Conservation (phyloP, 2,113 vertebrate species). For the Channa maculata region DNA sequence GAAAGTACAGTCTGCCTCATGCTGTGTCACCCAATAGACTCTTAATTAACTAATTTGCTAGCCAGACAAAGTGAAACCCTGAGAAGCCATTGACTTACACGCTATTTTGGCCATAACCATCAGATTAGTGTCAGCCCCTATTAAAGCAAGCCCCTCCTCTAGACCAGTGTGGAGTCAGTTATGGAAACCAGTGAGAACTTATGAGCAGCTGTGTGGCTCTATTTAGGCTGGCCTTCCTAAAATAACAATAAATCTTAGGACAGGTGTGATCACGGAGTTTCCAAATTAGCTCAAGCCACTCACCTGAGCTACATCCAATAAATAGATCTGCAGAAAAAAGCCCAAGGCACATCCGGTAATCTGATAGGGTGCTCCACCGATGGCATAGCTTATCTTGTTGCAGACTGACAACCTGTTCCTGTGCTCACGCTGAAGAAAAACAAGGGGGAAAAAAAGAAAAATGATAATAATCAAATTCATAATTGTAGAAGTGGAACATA, state of each 20-base stretch:
- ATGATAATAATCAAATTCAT: not conserved
- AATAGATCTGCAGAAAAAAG: slow-evolving; percentile 97
- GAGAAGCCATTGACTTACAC: slow-evolving; percentile 50
- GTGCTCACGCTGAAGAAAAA: slow-evolving; percentile 61
- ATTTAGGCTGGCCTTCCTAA: slow-evolving; percentile 14
- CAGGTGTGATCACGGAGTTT: not conserved
- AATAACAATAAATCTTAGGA: not conserved
- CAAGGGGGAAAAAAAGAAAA: not conserved
- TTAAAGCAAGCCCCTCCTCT: slow-evolving; percentile 57
- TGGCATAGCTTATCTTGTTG: slow-evolving; percentile 94
- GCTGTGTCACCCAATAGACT: slow-evolving; percentile 51
- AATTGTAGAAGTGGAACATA: not conserved
- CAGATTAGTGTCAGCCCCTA: slow-evolving; percentile 67
- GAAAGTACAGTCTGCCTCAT: slow-evolving; percentile 52
- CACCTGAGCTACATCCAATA: slow-evolving; percentile 95
- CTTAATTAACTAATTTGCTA: slow-evolving; percentile 44
- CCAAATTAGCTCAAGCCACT: slow-evolving; percentile 53
- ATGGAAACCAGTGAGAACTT: too few species aligned
- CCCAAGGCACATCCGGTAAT: slow-evolving; percentile 95
- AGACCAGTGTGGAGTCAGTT: too few species aligned
- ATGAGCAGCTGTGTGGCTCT: not conserved
- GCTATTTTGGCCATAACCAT: slow-evolving; percentile 40
- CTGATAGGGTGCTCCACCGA: slow-evolving; percentile 96
- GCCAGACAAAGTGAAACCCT: slow-evolving; percentile 52
- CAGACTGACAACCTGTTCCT: slow-evolving; percentile 86